phyloP scores from a whole-genome alignment of 2,797 vertebrate species.

The Zonotrichia albicollis region DNA sequence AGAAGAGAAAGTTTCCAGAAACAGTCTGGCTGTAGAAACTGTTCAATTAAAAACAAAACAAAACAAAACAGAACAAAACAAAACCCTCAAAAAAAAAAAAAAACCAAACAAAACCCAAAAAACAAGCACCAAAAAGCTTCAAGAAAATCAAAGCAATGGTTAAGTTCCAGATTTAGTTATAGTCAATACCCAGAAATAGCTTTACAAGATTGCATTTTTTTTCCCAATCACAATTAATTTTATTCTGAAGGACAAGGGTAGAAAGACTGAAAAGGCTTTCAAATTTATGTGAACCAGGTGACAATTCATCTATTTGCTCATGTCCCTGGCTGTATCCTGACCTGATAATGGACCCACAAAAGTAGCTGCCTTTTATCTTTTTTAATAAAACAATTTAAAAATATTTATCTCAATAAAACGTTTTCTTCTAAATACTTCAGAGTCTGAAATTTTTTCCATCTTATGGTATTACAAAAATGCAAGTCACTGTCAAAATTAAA shows the following conservation, averaged over 20 bases:
- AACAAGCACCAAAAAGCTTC: neutral
- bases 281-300: neutral
- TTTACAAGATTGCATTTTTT: neutral
- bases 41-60: neutral
- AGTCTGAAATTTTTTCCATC: neutral
- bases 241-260: neutral
- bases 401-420: neutral
- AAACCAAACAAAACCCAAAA: neutral
- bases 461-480: neutral
- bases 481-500: neutral
- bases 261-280: neutral
- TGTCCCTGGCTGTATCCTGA: neutral
- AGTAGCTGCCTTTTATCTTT: neutral
- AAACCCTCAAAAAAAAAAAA: fast-evolving
- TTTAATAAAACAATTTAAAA: neutral
- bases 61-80: no score
- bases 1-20: neutral
- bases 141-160: neutral
- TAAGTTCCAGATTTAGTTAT: neutral
- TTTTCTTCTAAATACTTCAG: neutral
- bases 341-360: neutral
- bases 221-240: neutral
- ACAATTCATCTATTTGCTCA: neutral
- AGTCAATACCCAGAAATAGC: neutral
- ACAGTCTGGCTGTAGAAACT: neutral